Evolutionary conservation across 2,888 invertebrate genomes (phyloP), one percentile per base, ranked within the genome.

Genomic region (Acanthococcus lagerstroemiae): DNA sequence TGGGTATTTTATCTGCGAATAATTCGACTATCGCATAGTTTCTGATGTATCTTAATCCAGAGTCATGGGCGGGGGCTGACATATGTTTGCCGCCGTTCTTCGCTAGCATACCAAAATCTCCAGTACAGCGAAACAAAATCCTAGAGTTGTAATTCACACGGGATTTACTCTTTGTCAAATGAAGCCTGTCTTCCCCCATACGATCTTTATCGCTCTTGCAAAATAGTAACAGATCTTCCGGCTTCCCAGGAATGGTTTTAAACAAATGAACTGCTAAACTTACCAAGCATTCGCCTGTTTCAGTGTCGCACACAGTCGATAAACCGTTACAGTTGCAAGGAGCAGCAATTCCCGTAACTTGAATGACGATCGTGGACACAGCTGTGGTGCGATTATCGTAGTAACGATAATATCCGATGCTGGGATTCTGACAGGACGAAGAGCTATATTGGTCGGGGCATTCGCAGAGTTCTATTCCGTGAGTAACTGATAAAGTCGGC

Each of bases 371-470:
- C 0, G 86, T 85, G 9, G 61, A 61, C 1, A 50, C 52, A 0
- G 78, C 77, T 55, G 77, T 74, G 71, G 78, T 74, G 52, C 74
- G 78, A 26, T 78, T 77, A 45, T 84, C 83, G 74, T 86, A 84
- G 81, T 88, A 87, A 61, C 90, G 79, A 73, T 84, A 90, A 76
- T 85, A 94, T 0, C 95, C 96, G 6, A 81, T 76, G 45, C 86
- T 87, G 0, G 92, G 90, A 74, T 87, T 85, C 78, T 95, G 96
- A 76, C 97, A 97, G 0, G 95, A 96, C 0, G 86, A 82, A 0
- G 91, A 89, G 69, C 85, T 83, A 78, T 93, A 95, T 68, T 83
- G 82, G 0, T 80, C 78, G 0, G 92, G 88, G 74, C 95, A 95
- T 55, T 83, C 81, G 76, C 95, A 95, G 67, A 86, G 80, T 77